Evolutionary conservation across 2,888 invertebrate genomes (phyloP).

Genomic region (Rhodophaea formosa): DNA sequence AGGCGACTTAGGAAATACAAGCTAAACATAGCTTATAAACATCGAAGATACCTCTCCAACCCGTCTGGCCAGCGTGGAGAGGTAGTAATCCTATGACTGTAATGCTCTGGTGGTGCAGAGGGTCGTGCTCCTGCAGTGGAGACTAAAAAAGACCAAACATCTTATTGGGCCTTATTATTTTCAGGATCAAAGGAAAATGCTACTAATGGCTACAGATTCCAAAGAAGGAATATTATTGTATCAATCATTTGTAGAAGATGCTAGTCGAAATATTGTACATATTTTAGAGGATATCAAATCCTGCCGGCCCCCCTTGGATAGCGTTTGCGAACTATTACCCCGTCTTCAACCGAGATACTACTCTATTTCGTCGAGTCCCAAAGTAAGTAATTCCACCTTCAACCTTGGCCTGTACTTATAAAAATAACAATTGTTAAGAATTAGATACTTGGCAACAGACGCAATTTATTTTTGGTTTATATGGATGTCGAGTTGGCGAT

Average conservation of each 20-base stretch:
- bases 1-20: too few relatives aligned
- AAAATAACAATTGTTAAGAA: not conserved
- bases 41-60: too few relatives aligned
- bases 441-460: not conserved
- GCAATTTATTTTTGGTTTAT: not conserved
- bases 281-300: conserved; percentile 96
- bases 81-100: too few relatives aligned
- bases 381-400: conserved; percentile 74
- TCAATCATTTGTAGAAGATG: conserved; percentile 94
- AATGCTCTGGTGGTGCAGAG: too few relatives aligned
- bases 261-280: conserved; percentile 95
- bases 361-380: conserved; percentile 99
- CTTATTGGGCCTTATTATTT: conserved; percentile 24
- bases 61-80: too few relatives aligned
- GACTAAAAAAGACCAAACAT: too few relatives aligned
- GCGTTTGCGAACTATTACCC: conserved; percentile 97
- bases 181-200: conserved; percentile 89
- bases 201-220: conserved; percentile 90
- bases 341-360: conserved; percentile 97
- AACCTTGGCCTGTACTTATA: not conserved
- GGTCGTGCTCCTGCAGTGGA: too few relatives aligned
- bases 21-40: too few relatives aligned
- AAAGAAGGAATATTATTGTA: conserved; percentile 96
- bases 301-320: conserved; percentile 95
- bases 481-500: not conserved